These are phyloP conservation scores for Malurus splendens DNA, from an alignment of 2,797 vertebrate species.

Conservation along the genomic window DNA sequence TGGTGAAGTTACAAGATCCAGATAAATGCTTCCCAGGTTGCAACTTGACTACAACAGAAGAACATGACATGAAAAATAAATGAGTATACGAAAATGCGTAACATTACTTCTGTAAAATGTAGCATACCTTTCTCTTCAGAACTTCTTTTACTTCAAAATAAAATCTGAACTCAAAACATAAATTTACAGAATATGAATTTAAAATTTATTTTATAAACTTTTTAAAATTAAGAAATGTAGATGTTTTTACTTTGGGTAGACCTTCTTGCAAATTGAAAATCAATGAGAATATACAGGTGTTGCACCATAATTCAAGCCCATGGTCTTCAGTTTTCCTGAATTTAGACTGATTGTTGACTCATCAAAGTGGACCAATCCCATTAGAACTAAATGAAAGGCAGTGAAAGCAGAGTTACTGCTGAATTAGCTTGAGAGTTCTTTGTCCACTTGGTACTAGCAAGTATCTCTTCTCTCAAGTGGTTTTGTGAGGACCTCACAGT, in stretches of 20 bases:
- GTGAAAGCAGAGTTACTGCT: not conserved
- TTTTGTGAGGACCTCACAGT: not conserved
- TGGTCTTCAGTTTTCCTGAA: not conserved
- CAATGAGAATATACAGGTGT: not conserved
- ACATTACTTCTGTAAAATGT: not conserved
- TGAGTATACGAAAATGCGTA: not conserved
- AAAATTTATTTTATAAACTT: not conserved
- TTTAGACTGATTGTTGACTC: not conserved
- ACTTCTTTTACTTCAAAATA: not conserved
- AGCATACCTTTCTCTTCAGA: not conserved
- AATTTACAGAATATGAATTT: not conserved
- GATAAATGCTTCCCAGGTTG: not conserved
- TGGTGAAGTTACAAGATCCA: not conserved
- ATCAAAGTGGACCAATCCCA: not conserved
- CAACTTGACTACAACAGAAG: not conserved
- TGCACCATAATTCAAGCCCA: not conserved
- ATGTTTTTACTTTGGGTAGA: not conserved
- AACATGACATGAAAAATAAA: not conserved
- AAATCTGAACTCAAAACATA: not conserved
- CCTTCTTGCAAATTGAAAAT: not conserved
- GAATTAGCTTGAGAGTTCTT: not conserved
- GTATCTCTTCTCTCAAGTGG: not conserved
- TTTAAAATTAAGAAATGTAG: not conserved
- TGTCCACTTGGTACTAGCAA: not conserved
- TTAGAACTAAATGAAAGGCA: not conserved